Conservation (phyloP, 2,113 vertebrate species). For the Fulmarus glacialis region DNA sequence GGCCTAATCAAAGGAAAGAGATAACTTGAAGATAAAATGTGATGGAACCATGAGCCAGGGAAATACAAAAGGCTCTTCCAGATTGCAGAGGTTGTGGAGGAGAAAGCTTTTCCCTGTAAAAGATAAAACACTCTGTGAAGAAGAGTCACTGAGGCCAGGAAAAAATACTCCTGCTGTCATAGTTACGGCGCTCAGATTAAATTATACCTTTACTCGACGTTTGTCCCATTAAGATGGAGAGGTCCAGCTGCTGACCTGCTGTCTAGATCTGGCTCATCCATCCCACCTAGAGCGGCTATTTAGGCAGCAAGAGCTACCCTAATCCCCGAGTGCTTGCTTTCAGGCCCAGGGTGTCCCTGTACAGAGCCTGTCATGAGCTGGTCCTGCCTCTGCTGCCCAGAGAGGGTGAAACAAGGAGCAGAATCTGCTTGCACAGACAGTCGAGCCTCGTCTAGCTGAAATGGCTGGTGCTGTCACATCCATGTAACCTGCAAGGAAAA, state of each 20-base stretch:
- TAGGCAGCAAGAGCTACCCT: background rate
- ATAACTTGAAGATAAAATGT: slow-evolving; percentile 29
- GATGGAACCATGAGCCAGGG: background rate
- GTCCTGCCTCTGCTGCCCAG: background rate
- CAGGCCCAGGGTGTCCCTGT: background rate
- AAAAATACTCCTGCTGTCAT: background rate
- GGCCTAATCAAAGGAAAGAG: background rate
- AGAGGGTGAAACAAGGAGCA: background rate
- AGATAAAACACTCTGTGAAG: background rate
- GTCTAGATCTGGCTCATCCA: background rate
- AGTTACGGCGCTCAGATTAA: background rate
- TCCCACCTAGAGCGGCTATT: background rate
- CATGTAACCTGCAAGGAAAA: background rate
- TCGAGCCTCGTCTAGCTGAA: background rate
- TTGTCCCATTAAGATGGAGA: background rate
- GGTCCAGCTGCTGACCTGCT: background rate
- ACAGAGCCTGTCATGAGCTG: background rate
- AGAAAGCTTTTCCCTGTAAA: background rate
- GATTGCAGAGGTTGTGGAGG: background rate
- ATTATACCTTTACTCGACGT: background rate
- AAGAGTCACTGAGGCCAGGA: background rate
- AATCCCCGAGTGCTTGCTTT: background rate
- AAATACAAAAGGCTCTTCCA: background rate
- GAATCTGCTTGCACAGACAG: background rate
- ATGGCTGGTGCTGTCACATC: background rate